These are phyloP conservation scores for Grammomys surdaster DNA, from an alignment of 2,113 vertebrate genomes.

Conservation along the genomic window DNA sequence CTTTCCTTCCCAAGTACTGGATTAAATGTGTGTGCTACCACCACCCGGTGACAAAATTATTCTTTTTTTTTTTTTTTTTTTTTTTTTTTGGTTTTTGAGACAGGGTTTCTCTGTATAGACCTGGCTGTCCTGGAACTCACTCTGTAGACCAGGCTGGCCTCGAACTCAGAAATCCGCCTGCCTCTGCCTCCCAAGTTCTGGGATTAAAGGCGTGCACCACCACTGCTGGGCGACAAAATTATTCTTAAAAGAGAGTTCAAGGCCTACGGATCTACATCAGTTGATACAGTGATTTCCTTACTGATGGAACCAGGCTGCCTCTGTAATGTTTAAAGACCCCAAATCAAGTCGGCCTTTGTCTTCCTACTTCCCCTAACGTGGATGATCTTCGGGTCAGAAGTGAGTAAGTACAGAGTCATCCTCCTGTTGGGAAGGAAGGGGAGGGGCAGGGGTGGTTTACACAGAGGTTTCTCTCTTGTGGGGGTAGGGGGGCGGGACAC, in stretches of 20 bases:
- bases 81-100: too few relatives aligned
- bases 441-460: not conserved
- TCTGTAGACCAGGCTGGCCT: not conserved
- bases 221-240: not conserved
- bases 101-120: not conserved
- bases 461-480: not conserved
- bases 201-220: not conserved
- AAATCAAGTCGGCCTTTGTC: not conserved
- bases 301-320: not conserved
- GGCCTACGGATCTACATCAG: not conserved
- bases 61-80: not conserved
- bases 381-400: not conserved
- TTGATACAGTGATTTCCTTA: not conserved
- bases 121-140: not conserved
- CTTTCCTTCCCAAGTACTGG: not conserved
- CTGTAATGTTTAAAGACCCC: not conserved
- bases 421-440: not conserved
- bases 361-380: not conserved
- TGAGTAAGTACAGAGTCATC: not conserved
- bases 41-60: not conserved
- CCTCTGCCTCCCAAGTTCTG: not conserved
- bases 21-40: not conserved
- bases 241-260: slow-evolving; percentile 33
- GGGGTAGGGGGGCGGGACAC: not conserved
- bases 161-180: not conserved